Base-by-base conservation (phyloP, 2,797 vertebrate genomes). In the Parambassis ranga region DNA sequence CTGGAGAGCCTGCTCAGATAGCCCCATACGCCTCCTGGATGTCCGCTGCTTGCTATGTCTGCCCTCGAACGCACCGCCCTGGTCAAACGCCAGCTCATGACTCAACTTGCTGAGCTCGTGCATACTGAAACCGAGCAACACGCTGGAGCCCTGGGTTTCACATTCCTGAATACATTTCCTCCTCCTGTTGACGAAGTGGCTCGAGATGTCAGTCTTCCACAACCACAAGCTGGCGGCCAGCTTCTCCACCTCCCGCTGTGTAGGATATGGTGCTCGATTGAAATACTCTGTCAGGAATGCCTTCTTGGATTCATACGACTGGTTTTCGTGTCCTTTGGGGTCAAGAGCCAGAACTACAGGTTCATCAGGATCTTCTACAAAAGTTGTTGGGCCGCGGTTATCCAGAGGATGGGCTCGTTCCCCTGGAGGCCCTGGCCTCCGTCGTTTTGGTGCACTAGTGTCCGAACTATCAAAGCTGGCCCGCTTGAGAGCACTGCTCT, bases 161-260 rank as follows among this genome's bases (percentile, higher is more conserved):
- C 97, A 98, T 55, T 96, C 95, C 56, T 93, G 84, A 7, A 94
- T 83, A 18, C 96, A 98, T 58, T 94, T 95, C 85, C 96, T 94
- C 80, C 96, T 92, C 43, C 94, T 95, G 83, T 94, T 96, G 60
- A 94, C 94, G 10, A 99, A 99, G 76, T 99, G 97, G 80, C 94
- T 95, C 0, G 95, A 93, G n/a, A 99, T 95, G 79, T 99, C 97
- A 0, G 96, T 98, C 81, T 98, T 98, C 97, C 97, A 98, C n/a
- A 99, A 86, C 96, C 96, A 98, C 36, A 99, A 86, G 41, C 92
- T 96, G 60, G 95, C 93, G 0, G 97, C 96, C 57, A 99, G 88
- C 84, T 97, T 98, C 71, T 98, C 97, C 15, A 98, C 94, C 73
- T 99, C 96, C 35, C 92, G 92, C 23, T 92, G 93, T 10, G 90